phyloP scores from a whole-genome alignment of 2,888 invertebrate species.

The Didymodactylos carnosus region DNA sequence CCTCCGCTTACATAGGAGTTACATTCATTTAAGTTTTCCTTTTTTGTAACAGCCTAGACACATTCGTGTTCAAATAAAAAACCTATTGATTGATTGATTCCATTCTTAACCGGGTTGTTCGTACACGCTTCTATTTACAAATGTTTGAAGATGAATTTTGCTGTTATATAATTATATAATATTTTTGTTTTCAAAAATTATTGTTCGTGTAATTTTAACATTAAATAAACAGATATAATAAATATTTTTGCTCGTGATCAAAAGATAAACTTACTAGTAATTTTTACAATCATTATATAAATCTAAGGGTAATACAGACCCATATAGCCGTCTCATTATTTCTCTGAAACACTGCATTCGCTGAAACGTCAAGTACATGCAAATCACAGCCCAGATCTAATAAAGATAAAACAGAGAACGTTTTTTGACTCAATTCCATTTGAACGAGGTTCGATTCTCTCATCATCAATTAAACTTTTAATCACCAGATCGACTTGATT shows the following conservation, averaged over 20 bases:
- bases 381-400: conserved; percentile 63
- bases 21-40: too few relatives aligned
- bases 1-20: too few relatives aligned
- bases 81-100: too few relatives aligned
- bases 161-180: conserved; percentile 46
- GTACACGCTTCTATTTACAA: conserved; percentile 74
- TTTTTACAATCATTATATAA: conserved; percentile 75
- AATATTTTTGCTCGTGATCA: not conserved
- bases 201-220: not conserved
- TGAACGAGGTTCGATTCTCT: conserved; percentile 14
- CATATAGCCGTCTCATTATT: conserved; percentile 76
- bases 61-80: too few relatives aligned
- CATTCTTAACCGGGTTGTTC: too few relatives aligned
- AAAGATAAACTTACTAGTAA: conserved; percentile 50
- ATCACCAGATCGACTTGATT: conserved; percentile 84
- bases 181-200: not conserved
- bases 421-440: not conserved
- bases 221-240: not conserved
- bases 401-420: conserved; percentile 16
- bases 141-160: conserved; percentile 78
- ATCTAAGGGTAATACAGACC: conserved; percentile 67
- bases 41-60: too few relatives aligned
- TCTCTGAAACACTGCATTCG: conserved; percentile 90
- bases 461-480: conserved; percentile 74
- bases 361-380: conserved; percentile 66